Conservation (phyloP, 2,113 vertebrate species). For the Grantiella picta region DNA sequence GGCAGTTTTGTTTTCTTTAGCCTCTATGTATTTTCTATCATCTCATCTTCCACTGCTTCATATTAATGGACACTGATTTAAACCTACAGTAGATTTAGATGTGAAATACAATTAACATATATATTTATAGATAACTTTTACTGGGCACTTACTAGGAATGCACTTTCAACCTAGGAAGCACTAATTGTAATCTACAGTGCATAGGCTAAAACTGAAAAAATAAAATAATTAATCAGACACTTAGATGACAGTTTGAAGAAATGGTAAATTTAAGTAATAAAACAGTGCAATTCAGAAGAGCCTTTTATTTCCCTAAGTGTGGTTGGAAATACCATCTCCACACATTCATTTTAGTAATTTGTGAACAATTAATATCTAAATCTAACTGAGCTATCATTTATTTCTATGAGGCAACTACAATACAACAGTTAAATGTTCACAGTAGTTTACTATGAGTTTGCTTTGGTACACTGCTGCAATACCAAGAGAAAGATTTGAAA, state of each 20-base stretch:
- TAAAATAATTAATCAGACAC: constrained; percentile 18
- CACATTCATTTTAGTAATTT: constrained; percentile 2
- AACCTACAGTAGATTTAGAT: constrained; percentile 31
- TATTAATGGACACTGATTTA: constrained; percentile 62
- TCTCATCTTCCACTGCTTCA: constrained; percentile 36
- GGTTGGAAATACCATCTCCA: constrained; percentile 45
- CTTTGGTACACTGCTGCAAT: constrained; percentile 37
- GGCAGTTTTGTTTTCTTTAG: constrained; percentile 21
- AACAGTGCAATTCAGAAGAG: constrained; percentile 70
- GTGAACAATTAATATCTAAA: constrained; percentile 21
- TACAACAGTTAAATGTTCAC: constrained; percentile 46
- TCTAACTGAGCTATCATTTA: constrained; percentile 8
- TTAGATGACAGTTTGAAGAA: constrained; percentile 24
- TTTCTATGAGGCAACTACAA: constrained; percentile 48
- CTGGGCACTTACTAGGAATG: background rate
- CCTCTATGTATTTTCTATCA: constrained; percentile 46
- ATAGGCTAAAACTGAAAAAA: constrained; percentile 59
- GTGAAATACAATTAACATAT: constrained; percentile 50
- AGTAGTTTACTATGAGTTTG: constrained; percentile 56
- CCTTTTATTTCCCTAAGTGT: constrained; percentile 24
- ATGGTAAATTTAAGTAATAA: constrained; percentile 38
- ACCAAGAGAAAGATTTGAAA: background rate
- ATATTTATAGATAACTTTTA: background rate
- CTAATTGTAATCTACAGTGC: constrained; percentile 13
- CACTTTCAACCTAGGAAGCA: background rate